phyloP scores from a whole-genome alignment of 1,140 invertebrate species.

The Conus ventricosus region DNA sequence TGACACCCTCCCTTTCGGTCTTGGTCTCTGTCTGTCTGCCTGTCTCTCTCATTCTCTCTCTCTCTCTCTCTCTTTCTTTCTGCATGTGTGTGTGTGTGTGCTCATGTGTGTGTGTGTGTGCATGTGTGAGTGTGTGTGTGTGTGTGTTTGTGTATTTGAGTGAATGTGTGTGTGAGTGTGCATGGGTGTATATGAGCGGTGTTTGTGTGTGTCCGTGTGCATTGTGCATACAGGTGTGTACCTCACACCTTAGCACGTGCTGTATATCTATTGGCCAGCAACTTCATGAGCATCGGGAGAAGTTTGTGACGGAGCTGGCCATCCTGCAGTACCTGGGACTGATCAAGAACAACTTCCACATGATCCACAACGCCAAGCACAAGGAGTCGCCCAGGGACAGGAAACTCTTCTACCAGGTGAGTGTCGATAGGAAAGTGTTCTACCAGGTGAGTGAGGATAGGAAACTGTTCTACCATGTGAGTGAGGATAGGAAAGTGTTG shows the following conservation, averaged over 20 bases:
- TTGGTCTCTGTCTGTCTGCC: not conserved
- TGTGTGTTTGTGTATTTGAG: not conserved
- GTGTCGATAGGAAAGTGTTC: not conserved
- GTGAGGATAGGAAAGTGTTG: too few relatives aligned
- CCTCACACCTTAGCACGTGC: not conserved
- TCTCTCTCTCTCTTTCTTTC: not conserved
- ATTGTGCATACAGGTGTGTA: not conserved
- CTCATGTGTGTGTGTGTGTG: not conserved
- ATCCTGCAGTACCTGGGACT: slow-evolving; percentile 68
- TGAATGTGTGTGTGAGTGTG: slow-evolving; percentile 8
- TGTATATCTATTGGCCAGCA: slow-evolving; percentile 31
- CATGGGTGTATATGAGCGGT: not conserved
- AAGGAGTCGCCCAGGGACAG: slow-evolving; percentile 54
- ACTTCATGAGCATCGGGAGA: slow-evolving; percentile 44
- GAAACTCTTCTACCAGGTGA: slow-evolving; percentile 70
- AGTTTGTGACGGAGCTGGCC: slow-evolving; percentile 64
- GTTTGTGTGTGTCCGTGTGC: not conserved
- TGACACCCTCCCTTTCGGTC: not conserved
- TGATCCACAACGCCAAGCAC: slow-evolving; percentile 59
- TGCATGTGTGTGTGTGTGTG: slow-evolving; percentile 16
- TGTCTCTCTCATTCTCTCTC: not conserved
- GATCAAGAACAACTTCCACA: slow-evolving; percentile 66
- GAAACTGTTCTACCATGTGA: not conserved
- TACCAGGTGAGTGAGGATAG: too few relatives aligned
- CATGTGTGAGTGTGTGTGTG: slow-evolving; percentile 4